Percentiles rank a stretch among this genome's conserved stretches.
These are phyloP conservation scores for Cryptomyrus ogoouensis DNA, from an alignment of 2,113 vertebrate species.

Conservation along the genomic window DNA sequence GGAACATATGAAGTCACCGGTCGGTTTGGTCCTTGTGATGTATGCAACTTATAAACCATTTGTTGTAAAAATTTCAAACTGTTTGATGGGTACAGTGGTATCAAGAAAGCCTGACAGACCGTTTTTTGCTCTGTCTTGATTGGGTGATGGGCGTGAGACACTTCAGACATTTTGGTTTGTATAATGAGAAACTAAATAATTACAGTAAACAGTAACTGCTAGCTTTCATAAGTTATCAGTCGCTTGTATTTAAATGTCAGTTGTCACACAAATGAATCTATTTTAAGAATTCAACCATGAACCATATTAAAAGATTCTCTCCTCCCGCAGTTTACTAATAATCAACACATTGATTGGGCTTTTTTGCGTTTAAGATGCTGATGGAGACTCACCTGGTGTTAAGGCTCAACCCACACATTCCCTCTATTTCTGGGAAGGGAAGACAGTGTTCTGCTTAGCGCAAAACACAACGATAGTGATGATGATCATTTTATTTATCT, in stretches of 20 bases:
- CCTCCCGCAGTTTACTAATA: neutral
- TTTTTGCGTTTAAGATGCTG: neutral
- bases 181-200: neutral
- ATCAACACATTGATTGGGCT: neutral
- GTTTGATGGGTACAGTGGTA: neutral
- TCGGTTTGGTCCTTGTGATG: neutral
- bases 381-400: neutral
- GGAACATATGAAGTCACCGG: neutral
- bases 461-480: neutral
- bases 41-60: neutral
- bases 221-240: neutral
- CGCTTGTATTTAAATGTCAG: neutral
- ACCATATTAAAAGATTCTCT: neutral
- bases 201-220: neutral
- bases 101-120: neutral
- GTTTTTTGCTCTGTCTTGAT: neutral
- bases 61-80: neutral
- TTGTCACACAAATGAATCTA: neutral
- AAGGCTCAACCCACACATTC: neutral
- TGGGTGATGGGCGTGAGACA: neutral
- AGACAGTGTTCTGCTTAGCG: neutral
- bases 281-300: neutral
- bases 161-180: neutral
- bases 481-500: neutral
- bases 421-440: neutral